Conservation (phyloP, 2,113 vertebrate species). For the Herpetotheres cachinnans region DNA sequence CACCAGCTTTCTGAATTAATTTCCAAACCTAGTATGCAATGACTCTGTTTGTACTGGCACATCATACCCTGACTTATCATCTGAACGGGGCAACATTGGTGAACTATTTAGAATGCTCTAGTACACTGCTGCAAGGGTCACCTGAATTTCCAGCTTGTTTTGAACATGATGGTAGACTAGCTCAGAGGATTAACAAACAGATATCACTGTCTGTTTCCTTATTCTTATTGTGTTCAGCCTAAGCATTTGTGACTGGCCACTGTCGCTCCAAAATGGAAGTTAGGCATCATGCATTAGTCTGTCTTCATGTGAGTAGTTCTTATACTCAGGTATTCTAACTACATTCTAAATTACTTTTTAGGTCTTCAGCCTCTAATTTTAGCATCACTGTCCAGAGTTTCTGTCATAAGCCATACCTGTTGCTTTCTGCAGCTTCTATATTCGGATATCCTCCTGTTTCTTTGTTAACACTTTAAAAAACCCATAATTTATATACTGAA, state of each 20-base stretch:
- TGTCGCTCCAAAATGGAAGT: background rate
- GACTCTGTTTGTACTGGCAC: constrained; percentile 55
- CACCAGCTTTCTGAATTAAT: constrained; percentile 15
- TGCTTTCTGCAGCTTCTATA: background rate
- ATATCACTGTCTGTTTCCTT: background rate
- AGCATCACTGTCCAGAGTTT: background rate
- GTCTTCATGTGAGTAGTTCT: background rate
- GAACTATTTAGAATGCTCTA: background rate
- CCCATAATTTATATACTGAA: background rate
- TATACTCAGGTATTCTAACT: background rate
- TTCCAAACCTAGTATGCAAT: constrained; percentile 36
- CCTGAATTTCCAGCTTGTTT: constrained; percentile 19
- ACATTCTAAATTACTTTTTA: background rate
- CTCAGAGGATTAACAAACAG: background rate
- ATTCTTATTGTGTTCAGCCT: background rate
- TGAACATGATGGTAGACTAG: background rate
- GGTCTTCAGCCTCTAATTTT: background rate
- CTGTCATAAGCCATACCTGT: background rate
- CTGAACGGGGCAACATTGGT: background rate
- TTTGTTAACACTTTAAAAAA: background rate
- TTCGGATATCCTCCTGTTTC: background rate
- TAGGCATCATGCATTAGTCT: background rate
- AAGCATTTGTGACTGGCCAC: background rate
- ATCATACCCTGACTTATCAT: background rate
- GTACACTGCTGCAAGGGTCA: background rate